Conservation (phyloP, 2,113 vertebrate genomes). For the Orycteropus afer region DNA sequence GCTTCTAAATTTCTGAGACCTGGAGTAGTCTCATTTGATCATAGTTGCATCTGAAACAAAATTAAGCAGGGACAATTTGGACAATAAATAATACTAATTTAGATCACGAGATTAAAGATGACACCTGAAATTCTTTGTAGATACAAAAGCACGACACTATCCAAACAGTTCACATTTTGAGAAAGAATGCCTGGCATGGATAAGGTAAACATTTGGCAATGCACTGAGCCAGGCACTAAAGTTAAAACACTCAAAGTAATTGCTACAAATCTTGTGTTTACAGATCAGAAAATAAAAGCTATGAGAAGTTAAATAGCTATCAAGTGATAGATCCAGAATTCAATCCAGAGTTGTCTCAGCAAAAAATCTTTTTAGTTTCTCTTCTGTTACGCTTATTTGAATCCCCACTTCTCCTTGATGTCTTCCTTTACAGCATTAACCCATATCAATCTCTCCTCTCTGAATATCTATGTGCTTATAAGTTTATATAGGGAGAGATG, state of each 20-base stretch:
- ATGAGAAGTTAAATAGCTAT: conserved; percentile 18
- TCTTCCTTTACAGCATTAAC: background rate
- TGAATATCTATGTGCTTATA: background rate
- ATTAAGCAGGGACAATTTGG: conserved; percentile 32
- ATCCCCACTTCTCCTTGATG: background rate
- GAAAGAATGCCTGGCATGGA: background rate
- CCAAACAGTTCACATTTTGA: background rate
- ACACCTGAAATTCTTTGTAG: background rate
- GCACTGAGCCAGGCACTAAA: background rate
- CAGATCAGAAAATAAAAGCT: conserved; percentile 44
- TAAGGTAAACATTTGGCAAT: background rate
- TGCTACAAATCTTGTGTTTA: background rate
- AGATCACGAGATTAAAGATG: background rate
- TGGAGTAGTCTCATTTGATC: too few relatives aligned
- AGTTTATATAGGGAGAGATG: too few relatives aligned
- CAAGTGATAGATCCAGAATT: conserved; percentile 4
- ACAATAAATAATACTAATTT: conserved; percentile 36
- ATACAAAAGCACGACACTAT: background rate
- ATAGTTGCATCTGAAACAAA: too few relatives aligned
- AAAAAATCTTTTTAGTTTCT: background rate
- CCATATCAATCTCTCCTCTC: background rate
- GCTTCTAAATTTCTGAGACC: too few relatives aligned
- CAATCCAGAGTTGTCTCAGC: conserved; percentile 7
- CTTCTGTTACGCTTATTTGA: background rate
- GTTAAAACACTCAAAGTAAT: background rate